These are phyloP conservation scores for Pangasius djambal DNA, from an alignment of 2,797 vertebrate genomes.

Conservation along the genomic window DNA sequence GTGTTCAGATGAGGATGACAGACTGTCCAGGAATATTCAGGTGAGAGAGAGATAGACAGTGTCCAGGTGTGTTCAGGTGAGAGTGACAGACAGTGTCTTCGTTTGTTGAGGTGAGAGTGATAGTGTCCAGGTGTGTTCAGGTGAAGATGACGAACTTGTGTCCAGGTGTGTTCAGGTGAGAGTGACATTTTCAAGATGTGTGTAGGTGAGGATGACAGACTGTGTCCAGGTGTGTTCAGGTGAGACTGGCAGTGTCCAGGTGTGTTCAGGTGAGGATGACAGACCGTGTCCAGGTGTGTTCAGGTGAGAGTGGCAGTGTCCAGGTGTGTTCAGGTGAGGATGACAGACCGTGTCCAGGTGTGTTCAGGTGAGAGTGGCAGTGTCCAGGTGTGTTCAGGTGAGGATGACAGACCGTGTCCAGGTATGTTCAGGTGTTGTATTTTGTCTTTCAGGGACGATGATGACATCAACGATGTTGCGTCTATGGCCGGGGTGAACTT, in stretches of 20 bases:
- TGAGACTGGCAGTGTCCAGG: background rate
- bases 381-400: background rate
- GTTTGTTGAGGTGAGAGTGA: background rate
- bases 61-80: background rate
- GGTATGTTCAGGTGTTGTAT: background rate
- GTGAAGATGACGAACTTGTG: no score
- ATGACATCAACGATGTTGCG: constrained; percentile 89
- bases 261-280: background rate
- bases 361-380: no score
- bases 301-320: background rate
- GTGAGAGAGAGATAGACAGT: background rate
- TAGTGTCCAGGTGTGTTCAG: background rate
- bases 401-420: background rate
- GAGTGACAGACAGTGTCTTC: background rate
- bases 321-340: background rate
- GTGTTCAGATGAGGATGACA: background rate
- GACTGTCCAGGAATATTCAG: background rate
- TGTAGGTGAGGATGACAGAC: no score
- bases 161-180: background rate
- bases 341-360: background rate
- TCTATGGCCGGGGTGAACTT: constrained; percentile 89
- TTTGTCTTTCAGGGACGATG: constrained; percentile 79
- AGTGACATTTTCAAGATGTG: background rate
- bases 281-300: background rate
- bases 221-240: background rate